Base-by-base conservation (phyloP, 2,797 vertebrate species). In the Chelidonichthys spinosus region DNA sequence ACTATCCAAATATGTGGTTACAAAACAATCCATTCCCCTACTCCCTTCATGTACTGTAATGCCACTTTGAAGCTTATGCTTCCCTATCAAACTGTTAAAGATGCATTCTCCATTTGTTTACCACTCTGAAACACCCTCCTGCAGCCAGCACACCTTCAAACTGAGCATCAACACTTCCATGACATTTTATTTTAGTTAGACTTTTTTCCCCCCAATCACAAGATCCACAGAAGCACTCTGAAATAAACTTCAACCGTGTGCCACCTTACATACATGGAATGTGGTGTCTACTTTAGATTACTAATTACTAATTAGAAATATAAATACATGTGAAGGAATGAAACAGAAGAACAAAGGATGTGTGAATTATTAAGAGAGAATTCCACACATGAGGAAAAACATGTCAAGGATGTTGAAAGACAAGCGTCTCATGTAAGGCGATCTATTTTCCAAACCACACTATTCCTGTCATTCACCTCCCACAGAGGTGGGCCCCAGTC, bases 381-480 rank as follows among this genome's bases (percentile, higher is more conserved):
- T 44, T 67, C 59, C 62, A 65, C 74, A 55, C 17, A 10, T 10
- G 36, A 76, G 42, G 43, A 61, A 79, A 83, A 89, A 72, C 63
- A 79, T 67, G 63, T 63, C 56, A 67, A 61, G 63, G 58, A 83
- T 71, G 44, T 63, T 50, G 59, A 78, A 46, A 63, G 47, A 69
- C 25, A 25, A 25, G 53, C 2, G 25, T 64, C 44, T 84, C 65
- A 15, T 84, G 89, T 82, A 84, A 89, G 78, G 54, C 1, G 62
- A 89, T 89, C 89, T 87, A 76, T 79, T 89, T 91, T 85, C 78
- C 74, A 69, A 85, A 87, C 64, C 56, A 37, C 70, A 70, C 74
- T 89, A 78, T 87, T 86, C 78, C 82, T 82, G 84, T 85, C 76
- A 76, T 79, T 78, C 75, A 53, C 85, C 77, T 89, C 76, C 88